Base-by-base conservation (phyloP, 2,797 vertebrate species). In the Poeciliopsis turneri region DNA sequence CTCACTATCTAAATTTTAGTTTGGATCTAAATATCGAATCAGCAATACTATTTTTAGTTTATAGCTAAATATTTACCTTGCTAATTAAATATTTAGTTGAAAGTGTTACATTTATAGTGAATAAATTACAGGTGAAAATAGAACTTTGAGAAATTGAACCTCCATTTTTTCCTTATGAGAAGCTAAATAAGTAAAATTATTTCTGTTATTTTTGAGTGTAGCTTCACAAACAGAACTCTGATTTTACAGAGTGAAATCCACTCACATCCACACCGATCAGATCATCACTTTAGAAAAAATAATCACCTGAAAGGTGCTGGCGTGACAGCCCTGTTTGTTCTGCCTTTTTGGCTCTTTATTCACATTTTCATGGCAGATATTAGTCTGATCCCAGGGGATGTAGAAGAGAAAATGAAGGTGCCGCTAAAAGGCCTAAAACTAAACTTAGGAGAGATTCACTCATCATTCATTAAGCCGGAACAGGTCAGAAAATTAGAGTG, bases 401-500 rank as follows among this genome's bases (percentile, higher is more conserved):
- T 10, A 28, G 4, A 66, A 75, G 47, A 77, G 51, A 81, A 77
- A 79, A 77, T 2, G 3, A 74, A 72, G 12, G 46, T 20, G 55
- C 43, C 57, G 78, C 64, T 66, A 80, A 86, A 79, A 55, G 77
- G 49, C 74, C 47, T 33, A 64, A 74, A 83, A 78, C 39, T 28
- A 72, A 68, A 41, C 36, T 68, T 68, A 23, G 88, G 11, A 72
- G 72, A 78, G 59, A 89, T 80, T 86, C 82, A 43, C 69, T 88
- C 78, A 79, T 74, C 11, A 4, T 86, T 87, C 81, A 81, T 87
- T 87, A 85, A 80, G 78, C 47, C 2, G 57, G 78, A 88, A 81
- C 78, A 68, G 88, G 87, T 89, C 90, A 82, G 77, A 78, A 74
- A 84, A 89, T 86, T 76, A 91, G n/a, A 76, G 81, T 84, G 85